These are phyloP conservation scores for Cyprinodon tularosa DNA, from an alignment of 2,113 vertebrate species.

Conservation along the genomic window DNA sequence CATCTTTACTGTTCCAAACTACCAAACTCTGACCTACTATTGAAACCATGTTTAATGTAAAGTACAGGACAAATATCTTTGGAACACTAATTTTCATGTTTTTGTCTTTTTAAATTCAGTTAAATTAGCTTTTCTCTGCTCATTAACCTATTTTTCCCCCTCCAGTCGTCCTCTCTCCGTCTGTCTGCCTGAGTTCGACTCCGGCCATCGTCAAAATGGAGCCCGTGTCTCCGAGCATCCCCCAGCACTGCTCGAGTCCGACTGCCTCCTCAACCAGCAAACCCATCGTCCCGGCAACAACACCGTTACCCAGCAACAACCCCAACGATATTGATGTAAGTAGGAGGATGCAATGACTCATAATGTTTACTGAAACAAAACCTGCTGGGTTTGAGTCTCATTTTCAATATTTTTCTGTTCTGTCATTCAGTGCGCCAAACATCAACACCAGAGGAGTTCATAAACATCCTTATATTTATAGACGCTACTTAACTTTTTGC, in stretches of 20 bases:
- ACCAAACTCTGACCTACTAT: too few species aligned
- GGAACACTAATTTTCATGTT: background rate
- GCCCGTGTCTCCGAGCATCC: constrained; percentile 74
- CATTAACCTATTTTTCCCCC: background rate
- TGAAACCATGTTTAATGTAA: too few species aligned
- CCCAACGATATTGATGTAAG: constrained; percentile 83
- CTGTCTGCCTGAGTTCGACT: constrained; percentile 76
- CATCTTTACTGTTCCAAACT: background rate
- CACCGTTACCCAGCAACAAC: constrained; percentile 70
- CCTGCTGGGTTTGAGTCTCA: background rate
- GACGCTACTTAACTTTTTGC: background rate
- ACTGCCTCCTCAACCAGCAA: constrained; percentile 74
- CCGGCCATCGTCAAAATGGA: constrained; percentile 85
- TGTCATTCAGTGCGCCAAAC: background rate
- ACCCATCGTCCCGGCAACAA: constrained; percentile 83
- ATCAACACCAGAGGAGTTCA: background rate
- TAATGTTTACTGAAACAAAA: background rate
- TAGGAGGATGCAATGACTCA: background rate
- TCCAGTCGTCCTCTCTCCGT: constrained; percentile 82
- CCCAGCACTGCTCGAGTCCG: constrained; percentile 62
- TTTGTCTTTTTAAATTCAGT: background rate
- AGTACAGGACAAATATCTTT: too few species aligned
- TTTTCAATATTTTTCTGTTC: background rate
- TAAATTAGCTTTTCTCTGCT: background rate
- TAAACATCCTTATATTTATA: background rate